Base-by-base conservation (phyloP, 2,888 invertebrate genomes). In the Agrochola lychnidis region DNA sequence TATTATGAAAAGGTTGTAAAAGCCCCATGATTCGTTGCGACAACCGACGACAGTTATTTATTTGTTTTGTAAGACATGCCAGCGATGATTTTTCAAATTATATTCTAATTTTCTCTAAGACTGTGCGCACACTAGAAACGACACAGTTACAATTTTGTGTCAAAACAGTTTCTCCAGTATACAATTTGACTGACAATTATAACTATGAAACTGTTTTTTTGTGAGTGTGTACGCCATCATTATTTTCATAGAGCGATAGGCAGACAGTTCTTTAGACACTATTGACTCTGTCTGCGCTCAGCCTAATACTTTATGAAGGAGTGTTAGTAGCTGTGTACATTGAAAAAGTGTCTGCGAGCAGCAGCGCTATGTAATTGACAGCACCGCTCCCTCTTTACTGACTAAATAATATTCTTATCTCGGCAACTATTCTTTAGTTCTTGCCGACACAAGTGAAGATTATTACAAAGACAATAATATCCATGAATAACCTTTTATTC, bases 1-100 rank as follows among this genome's bases (percentile, higher is more conserved):
- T 89, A 89, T 86, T 88, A 89, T 87, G 87, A 85, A 85, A 79
- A 76, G 73, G 70, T 73, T 78, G 36, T 85, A 68, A 73, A 76
- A 70, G 19, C 7, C 64, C 25, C 30, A 14, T 30, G 70, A 69
- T 71, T 71, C 71, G 67, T 59, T 72, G 48, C 61, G 25, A 61
- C 42, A 64, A 75, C 42, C 45, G 16, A 48, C 56, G 72, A 61
- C 64, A 68, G 63, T 76, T 6, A 40, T 70, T 70, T 64, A 56
- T 82, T 66, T 66, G 51, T 68, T 68, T 59, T 53, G 16, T 25
- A 14, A 36, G 62, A 36, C 67, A 62, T 75, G 79, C 62, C 56
- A 73, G 22, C 45, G 10, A 14, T 74, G 61, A 36, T 62, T 68
- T 61, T 74, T 62, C 2, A 12, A 66, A 80, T n/a, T 36, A 51